Evolutionary conservation across 2,113 vertebrate genomes (phyloP).

Genomic region (Thinocorus orbignyianus): DNA sequence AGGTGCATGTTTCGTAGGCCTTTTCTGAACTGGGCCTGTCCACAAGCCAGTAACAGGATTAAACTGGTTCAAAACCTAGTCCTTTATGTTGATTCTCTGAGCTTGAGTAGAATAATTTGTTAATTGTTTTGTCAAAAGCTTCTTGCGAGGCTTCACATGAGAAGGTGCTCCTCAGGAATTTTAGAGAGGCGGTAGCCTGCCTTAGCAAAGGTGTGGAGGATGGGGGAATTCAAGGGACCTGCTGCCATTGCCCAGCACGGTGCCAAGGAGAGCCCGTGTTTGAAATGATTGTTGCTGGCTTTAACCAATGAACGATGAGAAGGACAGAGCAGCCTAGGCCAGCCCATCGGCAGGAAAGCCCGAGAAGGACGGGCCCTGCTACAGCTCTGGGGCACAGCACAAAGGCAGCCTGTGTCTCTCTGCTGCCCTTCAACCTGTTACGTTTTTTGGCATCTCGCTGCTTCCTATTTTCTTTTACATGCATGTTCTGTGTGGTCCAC

Average conservation of each 20-base stretch:
- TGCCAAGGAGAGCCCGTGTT: background rate
- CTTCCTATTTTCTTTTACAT: background rate
- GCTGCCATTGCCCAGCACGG: background rate
- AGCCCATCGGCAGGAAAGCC: background rate
- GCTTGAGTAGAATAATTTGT: background rate
- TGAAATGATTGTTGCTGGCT: background rate
- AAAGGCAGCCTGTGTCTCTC: background rate
- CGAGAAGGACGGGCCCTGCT: background rate
- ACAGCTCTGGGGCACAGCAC: background rate
- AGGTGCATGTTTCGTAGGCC: background rate
- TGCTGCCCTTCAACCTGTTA: fast-evolving
- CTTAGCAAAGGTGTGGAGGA: background rate
- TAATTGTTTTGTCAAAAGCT: background rate
- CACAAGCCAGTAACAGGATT: background rate
- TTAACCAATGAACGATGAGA: background rate
- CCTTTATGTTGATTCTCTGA: background rate
- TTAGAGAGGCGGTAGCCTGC: background rate
- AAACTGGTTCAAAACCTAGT: background rate
- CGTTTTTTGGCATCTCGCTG: background rate
- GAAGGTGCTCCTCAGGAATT: background rate
- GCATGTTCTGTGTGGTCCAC: background rate
- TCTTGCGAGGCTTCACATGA: background rate
- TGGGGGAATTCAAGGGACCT: background rate
- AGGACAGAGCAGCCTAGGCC: background rate
- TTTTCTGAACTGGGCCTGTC: background rate